Conservation (phyloP, 1,140 invertebrate genomes). For the Zaprionus africanus region DNA sequence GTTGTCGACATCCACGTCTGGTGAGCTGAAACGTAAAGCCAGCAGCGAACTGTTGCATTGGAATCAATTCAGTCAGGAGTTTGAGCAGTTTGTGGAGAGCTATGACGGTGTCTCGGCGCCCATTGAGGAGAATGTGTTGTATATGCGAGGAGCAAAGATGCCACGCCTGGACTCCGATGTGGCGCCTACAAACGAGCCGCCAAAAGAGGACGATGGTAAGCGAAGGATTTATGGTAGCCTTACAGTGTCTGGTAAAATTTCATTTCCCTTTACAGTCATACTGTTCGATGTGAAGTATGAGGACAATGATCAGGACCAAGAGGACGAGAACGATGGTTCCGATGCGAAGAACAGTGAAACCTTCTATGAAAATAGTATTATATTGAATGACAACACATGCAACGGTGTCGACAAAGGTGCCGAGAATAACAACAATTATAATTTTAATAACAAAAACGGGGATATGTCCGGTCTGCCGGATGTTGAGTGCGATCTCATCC, state of each 20-base stretch:
- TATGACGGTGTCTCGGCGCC: slow-evolving; percentile 60
- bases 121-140: slow-evolving; percentile 72
- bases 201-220: slow-evolving; percentile 66
- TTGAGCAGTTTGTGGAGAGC: slow-evolving; percentile 68
- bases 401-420: slow-evolving; percentile 12
- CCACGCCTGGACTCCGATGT: slow-evolving; percentile 60
- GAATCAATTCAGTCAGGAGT: slow-evolving; percentile 75
- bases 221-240: not conserved
- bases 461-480: slow-evolving; percentile 52
- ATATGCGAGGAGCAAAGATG: slow-evolving; percentile 68
- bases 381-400: slow-evolving; percentile 25
- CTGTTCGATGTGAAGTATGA: slow-evolving; percentile 75
- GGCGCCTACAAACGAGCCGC: slow-evolving; percentile 33
- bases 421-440: slow-evolving; percentile 74
- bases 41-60: slow-evolving; percentile 62
- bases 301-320: slow-evolving; percentile 68
- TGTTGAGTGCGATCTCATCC: slow-evolving; percentile 65
- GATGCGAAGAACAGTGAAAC: slow-evolving; percentile 75
- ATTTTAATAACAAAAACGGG: slow-evolving; percentile 71
- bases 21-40: slow-evolving; percentile 68
- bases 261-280: slow-evolving; percentile 45
- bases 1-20: slow-evolving; percentile 28
- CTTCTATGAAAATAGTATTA: slow-evolving; percentile 78
- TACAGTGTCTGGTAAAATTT: not conserved
- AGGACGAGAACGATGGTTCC: slow-evolving; percentile 72